Percentiles rank a stretch among this genome's conserved stretches.
phyloP scores from a whole-genome alignment of 2,797 vertebrate species.

The Graptemys geographica region DNA sequence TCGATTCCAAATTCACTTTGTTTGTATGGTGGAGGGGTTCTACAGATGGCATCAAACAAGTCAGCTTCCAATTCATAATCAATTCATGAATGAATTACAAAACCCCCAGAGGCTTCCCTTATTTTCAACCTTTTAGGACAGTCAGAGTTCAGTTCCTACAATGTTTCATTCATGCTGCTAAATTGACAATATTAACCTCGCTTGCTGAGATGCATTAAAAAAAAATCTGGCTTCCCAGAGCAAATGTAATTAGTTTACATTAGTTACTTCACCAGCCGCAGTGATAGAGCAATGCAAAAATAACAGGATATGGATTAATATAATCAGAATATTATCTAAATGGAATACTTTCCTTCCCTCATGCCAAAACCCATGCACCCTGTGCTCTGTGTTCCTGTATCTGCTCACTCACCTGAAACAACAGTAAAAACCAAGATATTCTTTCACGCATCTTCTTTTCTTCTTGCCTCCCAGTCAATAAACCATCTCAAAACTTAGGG shows the following conservation, averaged over 20 bases:
- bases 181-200: conserved; percentile 64
- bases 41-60: background rate
- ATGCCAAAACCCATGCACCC: background rate
- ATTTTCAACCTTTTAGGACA: conserved; percentile 54
- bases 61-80: conserved; percentile 7
- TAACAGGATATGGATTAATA: conserved; percentile 59
- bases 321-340: conserved; percentile 63
- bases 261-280: conserved; percentile 48
- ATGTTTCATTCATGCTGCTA: conserved; percentile 62
- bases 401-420: background rate
- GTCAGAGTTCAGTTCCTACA: conserved; percentile 32
- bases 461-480: background rate
- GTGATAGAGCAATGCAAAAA: conserved; percentile 44
- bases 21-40: background rate
- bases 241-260: conserved; percentile 68
- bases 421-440: background rate
- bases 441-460: accelerated
- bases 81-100: conserved; percentile 38
- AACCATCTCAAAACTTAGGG: background rate
- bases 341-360: background rate
- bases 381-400: background rate
- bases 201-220: conserved; percentile 55
- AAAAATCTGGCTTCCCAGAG: conserved; percentile 55
- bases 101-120: conserved; percentile 18
- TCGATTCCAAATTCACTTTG: background rate